These are phyloP conservation scores for Eristalis pertinax DNA, from an alignment of 2,888 invertebrate genomes.

Conservation along the genomic window DNA sequence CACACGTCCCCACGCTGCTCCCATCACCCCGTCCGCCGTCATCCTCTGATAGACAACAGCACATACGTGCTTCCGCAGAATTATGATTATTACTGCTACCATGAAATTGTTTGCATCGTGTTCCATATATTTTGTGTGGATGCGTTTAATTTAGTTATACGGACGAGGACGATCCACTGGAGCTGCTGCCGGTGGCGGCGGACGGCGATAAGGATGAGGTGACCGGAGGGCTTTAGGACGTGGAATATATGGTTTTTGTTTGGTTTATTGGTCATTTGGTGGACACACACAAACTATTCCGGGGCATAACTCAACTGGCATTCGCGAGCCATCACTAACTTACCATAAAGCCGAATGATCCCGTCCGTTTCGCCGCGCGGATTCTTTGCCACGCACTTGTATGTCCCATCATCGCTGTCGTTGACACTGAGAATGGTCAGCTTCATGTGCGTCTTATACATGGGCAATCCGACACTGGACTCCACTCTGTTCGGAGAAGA, in stretches of 20 bases:
- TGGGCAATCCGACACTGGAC: conserved; percentile 86
- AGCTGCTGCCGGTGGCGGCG: neutral
- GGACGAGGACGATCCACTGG: neutral
- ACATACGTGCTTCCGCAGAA: conserved; percentile 69
- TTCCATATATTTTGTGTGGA: conserved; percentile 55
- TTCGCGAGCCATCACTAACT: conserved; percentile 81
- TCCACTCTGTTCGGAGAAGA: conserved; percentile 81
- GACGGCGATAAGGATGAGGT: neutral
- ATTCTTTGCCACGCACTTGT: conserved; percentile 93
- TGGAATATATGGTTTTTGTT: conserved; percentile 10
- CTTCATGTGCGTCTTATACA: conserved; percentile 94
- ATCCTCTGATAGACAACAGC: conserved; percentile 40
- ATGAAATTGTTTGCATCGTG: conserved; percentile 71
- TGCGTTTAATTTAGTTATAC: conserved; percentile 72
- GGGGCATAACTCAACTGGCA: conserved; percentile 42
- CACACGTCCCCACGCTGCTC: neutral
- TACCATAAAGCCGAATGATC: conserved; percentile 93
- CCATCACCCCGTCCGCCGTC: neutral
- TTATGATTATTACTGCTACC: conserved; percentile 70
- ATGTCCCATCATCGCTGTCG: conserved; percentile 91
- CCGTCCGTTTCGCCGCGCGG: conserved; percentile 95
- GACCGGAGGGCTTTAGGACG: neutral
- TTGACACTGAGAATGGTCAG: conserved; percentile 90
- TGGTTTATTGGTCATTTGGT: conserved; percentile 49
- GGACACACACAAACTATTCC: conserved; percentile 30